These are phyloP conservation scores for Serranus cabrilla DNA, from an alignment of 2,797 vertebrate species.

Conservation along the genomic window DNA sequence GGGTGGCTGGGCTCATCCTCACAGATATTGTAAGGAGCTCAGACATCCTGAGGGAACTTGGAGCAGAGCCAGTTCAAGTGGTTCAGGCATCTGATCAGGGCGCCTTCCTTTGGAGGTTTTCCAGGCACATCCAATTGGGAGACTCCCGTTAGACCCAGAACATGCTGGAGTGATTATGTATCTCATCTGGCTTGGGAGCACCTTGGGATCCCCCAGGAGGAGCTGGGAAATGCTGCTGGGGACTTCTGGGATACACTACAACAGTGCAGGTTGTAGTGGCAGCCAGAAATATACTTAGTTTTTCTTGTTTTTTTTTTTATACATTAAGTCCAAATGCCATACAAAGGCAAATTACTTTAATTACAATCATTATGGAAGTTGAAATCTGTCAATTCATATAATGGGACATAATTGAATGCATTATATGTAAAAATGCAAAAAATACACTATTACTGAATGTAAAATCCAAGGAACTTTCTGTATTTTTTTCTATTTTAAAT, in stretches of 20 bases:
- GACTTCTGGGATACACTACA: not conserved
- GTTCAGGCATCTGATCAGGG: not conserved
- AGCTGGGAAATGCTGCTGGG: not conserved
- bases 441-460: too few relatives aligned
- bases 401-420: too few relatives aligned
- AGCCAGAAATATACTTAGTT: too few relatives aligned
- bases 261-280: too few relatives aligned
- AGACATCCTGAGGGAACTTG: conserved; percentile 6
- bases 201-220: not conserved
- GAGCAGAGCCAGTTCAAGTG: conserved; percentile 1
- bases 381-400: too few relatives aligned
- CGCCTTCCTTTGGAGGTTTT: conserved; percentile 2
- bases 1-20: not conserved
- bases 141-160: not conserved
- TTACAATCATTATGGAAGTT: too few relatives aligned
- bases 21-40: not conserved
- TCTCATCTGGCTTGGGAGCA: not conserved
- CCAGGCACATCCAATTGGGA: not conserved
- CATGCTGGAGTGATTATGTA: not conserved
- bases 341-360: too few relatives aligned
- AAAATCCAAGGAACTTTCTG: too few relatives aligned
- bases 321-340: too few relatives aligned
- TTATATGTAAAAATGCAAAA: too few relatives aligned
- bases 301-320: too few relatives aligned
- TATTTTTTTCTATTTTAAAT: too few relatives aligned